Conservation (phyloP, 2,888 invertebrate genomes). For the Stramonita haemastoma region DNA sequence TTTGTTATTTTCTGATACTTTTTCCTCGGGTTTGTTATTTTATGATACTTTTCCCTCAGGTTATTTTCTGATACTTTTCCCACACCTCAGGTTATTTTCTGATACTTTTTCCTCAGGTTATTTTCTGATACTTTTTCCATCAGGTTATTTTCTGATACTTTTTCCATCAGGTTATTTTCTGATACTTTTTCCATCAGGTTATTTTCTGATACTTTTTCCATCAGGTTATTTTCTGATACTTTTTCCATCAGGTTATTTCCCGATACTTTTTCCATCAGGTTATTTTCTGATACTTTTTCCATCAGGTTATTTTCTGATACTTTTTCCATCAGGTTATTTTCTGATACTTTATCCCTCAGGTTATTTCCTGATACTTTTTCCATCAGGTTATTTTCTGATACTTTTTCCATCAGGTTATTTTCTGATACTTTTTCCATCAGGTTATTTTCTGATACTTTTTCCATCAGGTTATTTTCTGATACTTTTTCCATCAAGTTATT, state of each 20-base stretch:
- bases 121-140: too few species aligned
- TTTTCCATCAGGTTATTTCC: too few species aligned
- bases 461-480: slow-evolving; percentile 85
- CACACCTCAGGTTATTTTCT: too few species aligned
- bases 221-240: too few species aligned
- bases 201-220: background rate
- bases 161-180: slow-evolving; percentile 84
- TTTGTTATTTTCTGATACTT: slow-evolving; percentile 77
- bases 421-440: slow-evolving; percentile 78
- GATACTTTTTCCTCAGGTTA: slow-evolving; percentile 81
- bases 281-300: too few species aligned
- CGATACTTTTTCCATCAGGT: slow-evolving; percentile 79
- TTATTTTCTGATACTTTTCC: too few species aligned
- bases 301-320: too few species aligned
- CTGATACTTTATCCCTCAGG: too few species aligned
- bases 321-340: slow-evolving; percentile 82
- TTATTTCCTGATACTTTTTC: background rate
- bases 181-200: too few species aligned
- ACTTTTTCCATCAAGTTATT: too few species aligned
- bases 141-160: background rate
- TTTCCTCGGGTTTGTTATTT: slow-evolving; percentile 81
- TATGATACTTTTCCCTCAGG: slow-evolving; percentile 78
- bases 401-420: too few species aligned
- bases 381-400: too few species aligned
- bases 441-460: slow-evolving; percentile 76